Base-by-base conservation (phyloP, 2,113 vertebrate species). In the Myrmophylax atrothorax region DNA sequence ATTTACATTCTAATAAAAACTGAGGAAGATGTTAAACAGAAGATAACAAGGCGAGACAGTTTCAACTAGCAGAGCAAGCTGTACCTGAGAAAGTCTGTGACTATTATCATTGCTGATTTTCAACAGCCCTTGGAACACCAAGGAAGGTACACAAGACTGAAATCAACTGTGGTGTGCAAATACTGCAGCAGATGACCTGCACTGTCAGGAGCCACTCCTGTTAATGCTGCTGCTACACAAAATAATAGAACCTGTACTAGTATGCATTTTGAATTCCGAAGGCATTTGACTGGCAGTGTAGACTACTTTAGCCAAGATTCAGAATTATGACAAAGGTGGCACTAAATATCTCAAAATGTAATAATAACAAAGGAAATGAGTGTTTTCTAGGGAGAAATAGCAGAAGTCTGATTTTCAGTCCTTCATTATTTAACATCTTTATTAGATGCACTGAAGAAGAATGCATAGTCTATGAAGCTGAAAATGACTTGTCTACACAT, bases 1-100 rank as follows among this genome's bases (percentile, higher is more conserved):
- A 77, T 90, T 89, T 84, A 50, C 55, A 90, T 89, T 84, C 75
- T 69, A 90, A 86, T 77, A 84, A 96, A 83, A 86, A 33, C n/a
- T 28, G 68, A 88, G 47, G 42, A 86, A 86, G 79, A 90, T 56
- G 50, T 90, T 84, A 84, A 92, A 67, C 2, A 90, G 55, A 75
- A 87, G 63, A 75, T 93, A 94, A 93, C 55, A 63, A 92, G 83
- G 68, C 24, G 18, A 67, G 76, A 42, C 76, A 86, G 17, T 42
- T 90, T 92, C 56, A 90, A 55, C 16, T 25, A 73, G 40, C 53
- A 86, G 33, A 46, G 42, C n/a, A 77, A 75, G 37, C 7, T 73
- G 9, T 14, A 37, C 49, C 18, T 26, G 28, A 80, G 69, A 53
- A 72, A n/a, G 59, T 76, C 42, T 77, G 42, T 33, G 40, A 47